phyloP scores from a whole-genome alignment of 2,113 vertebrate species.

The Muscicapa adusta region DNA sequence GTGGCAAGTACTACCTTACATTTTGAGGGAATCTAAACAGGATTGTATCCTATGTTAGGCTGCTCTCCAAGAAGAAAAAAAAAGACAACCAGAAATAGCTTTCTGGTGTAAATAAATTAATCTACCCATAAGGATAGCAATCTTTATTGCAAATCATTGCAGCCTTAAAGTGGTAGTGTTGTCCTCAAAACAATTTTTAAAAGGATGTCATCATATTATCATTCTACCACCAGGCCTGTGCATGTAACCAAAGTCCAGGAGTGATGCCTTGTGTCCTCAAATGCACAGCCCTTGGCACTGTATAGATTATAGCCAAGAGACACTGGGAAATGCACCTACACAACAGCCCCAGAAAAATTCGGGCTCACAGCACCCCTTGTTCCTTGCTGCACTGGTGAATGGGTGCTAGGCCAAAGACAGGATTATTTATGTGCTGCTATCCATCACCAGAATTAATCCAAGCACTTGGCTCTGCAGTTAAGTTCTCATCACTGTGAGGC shows the following conservation, averaged over 20 bases:
- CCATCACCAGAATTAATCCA: neutral
- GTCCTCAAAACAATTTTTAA: neutral
- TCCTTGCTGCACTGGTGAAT: neutral
- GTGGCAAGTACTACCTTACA: neutral
- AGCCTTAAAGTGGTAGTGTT: neutral
- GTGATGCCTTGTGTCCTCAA: neutral
- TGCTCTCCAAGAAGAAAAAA: neutral
- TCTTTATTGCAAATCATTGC: neutral
- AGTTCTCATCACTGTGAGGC: neutral
- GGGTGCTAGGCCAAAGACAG: neutral
- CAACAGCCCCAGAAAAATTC: neutral
- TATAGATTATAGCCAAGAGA: accelerated
- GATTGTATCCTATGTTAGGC: neutral
- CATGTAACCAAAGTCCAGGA: neutral
- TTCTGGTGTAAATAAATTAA: neutral
- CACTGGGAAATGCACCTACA: neutral
- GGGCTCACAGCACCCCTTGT: neutral
- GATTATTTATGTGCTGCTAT: neutral
- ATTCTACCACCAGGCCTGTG: neutral
- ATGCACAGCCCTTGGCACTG: neutral
- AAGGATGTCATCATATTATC: neutral
- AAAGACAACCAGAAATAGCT: neutral
- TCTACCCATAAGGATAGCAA: neutral
- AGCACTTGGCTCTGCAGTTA: neutral
- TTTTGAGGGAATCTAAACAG: neutral